These are phyloP conservation scores for Umimayanthus kanabou DNA, from an alignment of 92 coral and sea anemone species.

Conservation along the genomic window DNA sequence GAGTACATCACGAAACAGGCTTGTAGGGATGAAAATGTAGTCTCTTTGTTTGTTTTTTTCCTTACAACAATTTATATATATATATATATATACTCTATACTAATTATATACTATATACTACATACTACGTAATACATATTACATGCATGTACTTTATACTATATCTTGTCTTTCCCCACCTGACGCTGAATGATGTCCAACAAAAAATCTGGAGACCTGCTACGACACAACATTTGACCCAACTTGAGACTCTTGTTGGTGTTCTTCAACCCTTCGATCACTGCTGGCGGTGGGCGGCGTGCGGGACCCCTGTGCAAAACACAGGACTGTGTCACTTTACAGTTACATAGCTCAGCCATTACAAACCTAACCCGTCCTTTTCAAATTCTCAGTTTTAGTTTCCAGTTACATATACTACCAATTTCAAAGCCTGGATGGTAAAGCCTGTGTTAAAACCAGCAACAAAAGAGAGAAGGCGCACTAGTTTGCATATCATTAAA, in stretches of 20 bases:
- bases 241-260: conserved; percentile 76
- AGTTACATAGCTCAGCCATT: neutral
- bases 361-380: neutral
- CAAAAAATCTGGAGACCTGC: conserved; percentile 93
- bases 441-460: no score
- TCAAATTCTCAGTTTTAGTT: neutral
- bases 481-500: neutral
- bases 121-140: neutral
- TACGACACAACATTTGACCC: conserved; percentile 94
- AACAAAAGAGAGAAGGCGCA: no score
- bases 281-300: conserved; percentile 89
- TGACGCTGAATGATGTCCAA: conserved; percentile 96
- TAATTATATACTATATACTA: no score
- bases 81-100: no score
- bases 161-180: conserved; percentile 43
- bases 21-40: no score
- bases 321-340: neutral
- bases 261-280: conserved; percentile 82
- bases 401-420: neutral
- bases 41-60: no score
- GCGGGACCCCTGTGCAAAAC: conserved; percentile 77
- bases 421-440: neutral
- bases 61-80: no score
- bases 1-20: no score
- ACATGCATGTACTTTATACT: neutral